phyloP scores from a whole-genome alignment of 1,140 invertebrate genomes.

The Tenebrio molitor region DNA sequence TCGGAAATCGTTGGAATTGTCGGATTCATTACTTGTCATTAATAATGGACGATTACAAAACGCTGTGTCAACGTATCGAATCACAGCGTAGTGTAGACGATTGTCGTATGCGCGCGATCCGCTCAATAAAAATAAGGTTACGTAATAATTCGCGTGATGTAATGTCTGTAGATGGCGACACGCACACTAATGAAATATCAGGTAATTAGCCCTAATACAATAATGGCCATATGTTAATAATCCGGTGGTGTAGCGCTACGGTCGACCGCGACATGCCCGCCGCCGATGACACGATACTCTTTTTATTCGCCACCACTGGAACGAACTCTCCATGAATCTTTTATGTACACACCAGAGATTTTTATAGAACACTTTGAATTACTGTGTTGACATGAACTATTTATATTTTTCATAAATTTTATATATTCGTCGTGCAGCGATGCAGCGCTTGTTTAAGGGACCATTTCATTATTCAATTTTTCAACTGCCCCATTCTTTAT shows the following conservation, averaged over 20 bases:
- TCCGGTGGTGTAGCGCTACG: slow-evolving; percentile 49
- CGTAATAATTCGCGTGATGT: slow-evolving; percentile 49
- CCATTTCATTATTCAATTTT: slow-evolving; percentile 8
- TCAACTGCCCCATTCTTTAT: background rate
- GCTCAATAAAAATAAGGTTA: slow-evolving; percentile 52
- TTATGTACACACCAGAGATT: slow-evolving; percentile 44
- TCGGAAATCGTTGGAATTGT: background rate
- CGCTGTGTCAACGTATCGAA: slow-evolving; percentile 30
- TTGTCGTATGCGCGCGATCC: slow-evolving; percentile 21
- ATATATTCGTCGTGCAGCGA: slow-evolving; percentile 4
- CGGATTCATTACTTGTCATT: slow-evolving; percentile 36
- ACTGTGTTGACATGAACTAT: slow-evolving; percentile 26
- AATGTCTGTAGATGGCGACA: slow-evolving; percentile 44
- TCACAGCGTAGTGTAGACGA: slow-evolving; percentile 20
- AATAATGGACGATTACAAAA: slow-evolving; percentile 41
- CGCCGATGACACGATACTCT: slow-evolving; percentile 51
- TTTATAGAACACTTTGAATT: slow-evolving; percentile 41
- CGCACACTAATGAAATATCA: slow-evolving; percentile 60
- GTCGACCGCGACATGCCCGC: slow-evolving; percentile 45
- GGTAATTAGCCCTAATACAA: slow-evolving; percentile 61
- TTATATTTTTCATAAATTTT: slow-evolving; percentile 31
- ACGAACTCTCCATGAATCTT: slow-evolving; percentile 41
- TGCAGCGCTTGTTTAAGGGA: slow-evolving; percentile 8
- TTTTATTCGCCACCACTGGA: slow-evolving; percentile 24
- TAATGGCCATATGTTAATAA: slow-evolving; percentile 63